These are phyloP conservation scores for Drosophila nr. perissopoda DNA, from an alignment of 2,888 invertebrate genomes.

Conservation along the genomic window DNA sequence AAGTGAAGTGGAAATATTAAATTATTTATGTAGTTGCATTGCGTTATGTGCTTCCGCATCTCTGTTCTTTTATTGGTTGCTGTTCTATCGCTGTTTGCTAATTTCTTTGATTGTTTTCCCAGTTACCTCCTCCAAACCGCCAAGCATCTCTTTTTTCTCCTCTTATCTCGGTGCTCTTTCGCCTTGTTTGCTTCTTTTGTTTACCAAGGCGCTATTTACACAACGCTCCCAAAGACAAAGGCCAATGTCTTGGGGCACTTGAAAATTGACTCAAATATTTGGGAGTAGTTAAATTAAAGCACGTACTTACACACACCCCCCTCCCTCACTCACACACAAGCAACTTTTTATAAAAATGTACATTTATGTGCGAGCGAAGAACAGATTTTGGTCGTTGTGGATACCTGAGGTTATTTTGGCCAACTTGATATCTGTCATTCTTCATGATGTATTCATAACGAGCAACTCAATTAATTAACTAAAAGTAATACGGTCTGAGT, in stretches of 20 bases:
- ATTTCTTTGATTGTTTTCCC: constrained; percentile 81
- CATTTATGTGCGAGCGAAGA: background rate
- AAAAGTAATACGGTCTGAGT: constrained; percentile 54
- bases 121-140: constrained; percentile 17
- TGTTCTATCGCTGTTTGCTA: constrained; percentile 74
- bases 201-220: constrained; percentile 76
- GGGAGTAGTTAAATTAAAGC: constrained; percentile 64
- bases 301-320: constrained; percentile 33
- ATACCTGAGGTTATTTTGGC: constrained; percentile 72
- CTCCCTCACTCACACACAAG: constrained; percentile 3
- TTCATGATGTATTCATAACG: constrained; percentile 73
- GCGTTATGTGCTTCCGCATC: constrained; percentile 65
- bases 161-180: constrained; percentile 30
- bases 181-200: constrained; percentile 59
- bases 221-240: constrained; percentile 76
- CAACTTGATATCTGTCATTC: constrained; percentile 51
- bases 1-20: constrained; percentile 82
- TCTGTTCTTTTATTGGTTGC: constrained; percentile 50
- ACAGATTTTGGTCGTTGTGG: constrained; percentile 40
- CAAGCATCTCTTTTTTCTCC: background rate
- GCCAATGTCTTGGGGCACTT: constrained; percentile 74
- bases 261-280: constrained; percentile 81
- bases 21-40: constrained; percentile 82
- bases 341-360: constrained; percentile 1
- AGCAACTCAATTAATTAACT: constrained; percentile 79